Evolutionary conservation across 2,888 invertebrate species (phyloP).

Genomic region (Leucophora obtusa): DNA sequence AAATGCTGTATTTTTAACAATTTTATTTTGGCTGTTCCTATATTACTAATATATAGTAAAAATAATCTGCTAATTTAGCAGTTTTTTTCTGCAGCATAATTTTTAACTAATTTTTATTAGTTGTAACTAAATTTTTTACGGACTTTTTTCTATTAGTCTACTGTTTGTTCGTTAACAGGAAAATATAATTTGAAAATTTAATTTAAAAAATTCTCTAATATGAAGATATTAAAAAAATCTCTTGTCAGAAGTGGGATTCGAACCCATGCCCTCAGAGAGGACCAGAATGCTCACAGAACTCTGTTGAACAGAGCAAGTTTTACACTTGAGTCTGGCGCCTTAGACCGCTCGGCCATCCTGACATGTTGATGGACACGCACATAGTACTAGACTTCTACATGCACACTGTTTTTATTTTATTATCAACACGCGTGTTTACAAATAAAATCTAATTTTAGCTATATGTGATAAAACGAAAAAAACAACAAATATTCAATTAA

Average conservation of each 20-base stretch:
- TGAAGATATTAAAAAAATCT: constrained; percentile 64
- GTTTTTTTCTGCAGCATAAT: too few species aligned
- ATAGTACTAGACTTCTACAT: not conserved
- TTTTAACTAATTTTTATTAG: too few species aligned
- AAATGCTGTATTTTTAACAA: too few species aligned
- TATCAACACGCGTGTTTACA: not conserved
- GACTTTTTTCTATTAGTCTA: too few species aligned
- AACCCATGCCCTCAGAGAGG: constrained; percentile 71
- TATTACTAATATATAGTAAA: too few species aligned
- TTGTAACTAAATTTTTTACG: too few species aligned
- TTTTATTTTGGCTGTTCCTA: too few species aligned
- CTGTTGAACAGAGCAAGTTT: constrained; percentile 35
- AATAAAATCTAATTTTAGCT: not conserved
- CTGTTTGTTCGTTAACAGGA: too few species aligned
- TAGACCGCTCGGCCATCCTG: constrained; percentile 69
- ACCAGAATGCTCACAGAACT: constrained; percentile 68
- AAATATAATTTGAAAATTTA: too few species aligned
- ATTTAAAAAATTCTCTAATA: too few species aligned
- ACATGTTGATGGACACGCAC: constrained; percentile 30
- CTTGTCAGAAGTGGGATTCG: constrained; percentile 71
- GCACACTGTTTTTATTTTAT: not conserved
- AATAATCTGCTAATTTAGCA: too few species aligned
- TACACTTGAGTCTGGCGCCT: constrained; percentile 69
- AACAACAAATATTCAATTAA: too few species aligned
- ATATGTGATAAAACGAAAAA: not conserved